Evolutionary conservation across 2,797 vertebrate species (phyloP).

Genomic region (Takifugu ocellatus): DNA sequence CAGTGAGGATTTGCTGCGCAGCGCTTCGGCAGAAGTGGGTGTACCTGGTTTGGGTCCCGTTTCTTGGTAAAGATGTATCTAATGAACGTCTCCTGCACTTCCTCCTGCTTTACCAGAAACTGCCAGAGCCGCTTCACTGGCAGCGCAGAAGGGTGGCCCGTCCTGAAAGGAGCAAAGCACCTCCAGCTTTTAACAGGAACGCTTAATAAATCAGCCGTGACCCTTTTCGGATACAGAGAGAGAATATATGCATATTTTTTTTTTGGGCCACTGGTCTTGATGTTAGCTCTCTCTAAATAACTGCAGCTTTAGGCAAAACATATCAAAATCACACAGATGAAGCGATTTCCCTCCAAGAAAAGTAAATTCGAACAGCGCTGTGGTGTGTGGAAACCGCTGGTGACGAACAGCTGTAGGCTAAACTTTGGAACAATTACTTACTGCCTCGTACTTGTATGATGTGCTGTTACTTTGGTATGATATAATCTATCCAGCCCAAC

Average conservation of each 20-base stretch:
- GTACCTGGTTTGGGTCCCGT: constrained; percentile 84
- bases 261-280: constrained; percentile 13
- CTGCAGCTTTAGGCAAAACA: constrained; percentile 24
- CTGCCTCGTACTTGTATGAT: constrained; percentile 1
- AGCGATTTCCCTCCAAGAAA: constrained; percentile 1
- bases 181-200: constrained; percentile 13
- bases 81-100: constrained; percentile 96
- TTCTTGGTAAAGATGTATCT: constrained; percentile 95
- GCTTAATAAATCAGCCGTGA: constrained; percentile 20
- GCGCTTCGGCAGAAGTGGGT: constrained; percentile 1
- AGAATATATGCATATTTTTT: constrained; percentile 8
- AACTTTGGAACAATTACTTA: background rate
- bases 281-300: constrained; percentile 10
- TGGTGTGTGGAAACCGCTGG: constrained; percentile 5
- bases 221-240: constrained; percentile 6
- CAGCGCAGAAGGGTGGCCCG: constrained; percentile 79
- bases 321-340: constrained; percentile 13
- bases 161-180: constrained; percentile 70
- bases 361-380: constrained; percentile 5
- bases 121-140: constrained; percentile 95
- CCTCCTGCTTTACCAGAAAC: constrained; percentile 93
- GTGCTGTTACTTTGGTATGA: constrained; percentile 3
- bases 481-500: constrained; percentile 7
- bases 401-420: constrained; percentile 6
- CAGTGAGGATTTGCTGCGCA: background rate